phyloP scores from a whole-genome alignment of 2,888 invertebrate genomes.

The Dioctria rufipes region DNA sequence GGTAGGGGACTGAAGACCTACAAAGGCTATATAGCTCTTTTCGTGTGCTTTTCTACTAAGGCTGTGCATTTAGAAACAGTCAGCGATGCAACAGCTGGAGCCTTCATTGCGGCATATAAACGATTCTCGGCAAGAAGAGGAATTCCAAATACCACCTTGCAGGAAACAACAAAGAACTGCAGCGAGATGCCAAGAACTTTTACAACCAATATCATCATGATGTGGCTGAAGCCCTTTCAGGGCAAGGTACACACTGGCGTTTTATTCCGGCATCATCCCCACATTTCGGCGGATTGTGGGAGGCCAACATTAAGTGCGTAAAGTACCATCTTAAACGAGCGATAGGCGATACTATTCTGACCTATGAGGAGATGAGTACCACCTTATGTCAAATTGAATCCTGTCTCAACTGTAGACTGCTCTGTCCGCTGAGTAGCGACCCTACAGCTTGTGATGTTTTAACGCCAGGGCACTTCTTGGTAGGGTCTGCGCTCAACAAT shows the following conservation, averaged over 20 bases:
- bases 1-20: neutral
- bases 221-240: neutral
- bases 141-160: too few species aligned
- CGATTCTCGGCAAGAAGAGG: too few species aligned
- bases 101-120: too few species aligned
- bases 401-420: neutral
- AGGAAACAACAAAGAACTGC: too few species aligned
- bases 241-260: neutral
- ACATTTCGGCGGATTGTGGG: conserved; percentile 9
- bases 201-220: neutral
- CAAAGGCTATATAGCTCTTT: neutral
- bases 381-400: neutral
- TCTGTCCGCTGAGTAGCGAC: neutral
- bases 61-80: neutral
- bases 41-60: neutral
- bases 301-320: neutral
- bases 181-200: neutral
- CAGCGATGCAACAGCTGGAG: neutral
- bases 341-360: neutral
- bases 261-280: neutral
- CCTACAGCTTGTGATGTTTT: neutral
- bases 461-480: neutral
- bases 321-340: neutral
- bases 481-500: neutral
- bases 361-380: neutral